phyloP scores from a whole-genome alignment of 2,797 vertebrate species.

The Poeciliopsis gracilis region DNA sequence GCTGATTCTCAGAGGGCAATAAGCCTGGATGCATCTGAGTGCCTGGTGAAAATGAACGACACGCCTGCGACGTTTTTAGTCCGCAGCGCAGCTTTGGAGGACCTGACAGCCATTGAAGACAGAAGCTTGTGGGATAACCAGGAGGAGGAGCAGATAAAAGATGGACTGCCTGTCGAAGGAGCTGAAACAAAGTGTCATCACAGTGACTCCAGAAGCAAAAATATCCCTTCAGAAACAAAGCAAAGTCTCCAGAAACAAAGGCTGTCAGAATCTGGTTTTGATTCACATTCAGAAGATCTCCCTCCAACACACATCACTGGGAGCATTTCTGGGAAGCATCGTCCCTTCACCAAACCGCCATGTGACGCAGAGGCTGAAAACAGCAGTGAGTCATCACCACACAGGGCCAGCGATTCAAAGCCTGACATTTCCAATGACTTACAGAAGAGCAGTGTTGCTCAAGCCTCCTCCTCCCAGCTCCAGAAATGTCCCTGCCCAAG shows the following conservation, averaged over 20 bases:
- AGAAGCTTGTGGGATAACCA: constrained; percentile 1
- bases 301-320: neutral
- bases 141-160: constrained; percentile 24
- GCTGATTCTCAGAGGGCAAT: constrained; percentile 62
- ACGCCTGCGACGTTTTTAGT: constrained; percentile 60
- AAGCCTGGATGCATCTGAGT: constrained; percentile 73
- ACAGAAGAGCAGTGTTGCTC: constrained; percentile 53
- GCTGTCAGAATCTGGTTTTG: constrained; percentile 1
- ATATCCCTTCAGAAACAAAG: constrained; percentile 1
- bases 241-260: constrained; percentile 2
- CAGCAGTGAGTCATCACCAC: constrained; percentile 45
- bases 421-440: constrained; percentile 57
- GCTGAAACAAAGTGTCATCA: constrained; percentile 5
- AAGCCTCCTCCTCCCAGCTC: constrained; percentile 53
- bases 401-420: constrained; percentile 38
- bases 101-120: constrained; percentile 74
- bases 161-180: constrained; percentile 27
- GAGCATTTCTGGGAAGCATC: constrained; percentile 27
- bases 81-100: constrained; percentile 75
- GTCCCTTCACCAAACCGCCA: constrained; percentile 19
- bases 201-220: constrained; percentile 15
- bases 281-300: constrained; percentile 22
- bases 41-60: constrained; percentile 51
- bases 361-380: constrained; percentile 36
- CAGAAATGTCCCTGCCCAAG: constrained; percentile 59